Evolutionary conservation across 2,797 vertebrate species (phyloP).

Genomic region (Gouania willdenowi): DNA sequence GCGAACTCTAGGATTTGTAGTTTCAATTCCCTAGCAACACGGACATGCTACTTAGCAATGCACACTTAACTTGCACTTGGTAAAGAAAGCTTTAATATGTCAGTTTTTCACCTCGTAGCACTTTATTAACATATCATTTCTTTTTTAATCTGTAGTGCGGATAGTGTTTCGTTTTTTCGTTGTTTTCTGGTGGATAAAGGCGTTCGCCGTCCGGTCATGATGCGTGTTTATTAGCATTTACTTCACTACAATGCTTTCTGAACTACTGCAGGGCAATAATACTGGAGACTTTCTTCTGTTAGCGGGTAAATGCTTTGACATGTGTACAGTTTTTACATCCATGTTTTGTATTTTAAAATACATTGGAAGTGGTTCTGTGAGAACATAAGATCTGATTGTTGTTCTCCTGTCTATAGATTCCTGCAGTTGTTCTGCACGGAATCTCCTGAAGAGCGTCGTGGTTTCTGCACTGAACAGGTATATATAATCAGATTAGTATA

Average conservation of each 20-base stretch:
- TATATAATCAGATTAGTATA: too few relatives aligned
- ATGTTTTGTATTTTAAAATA: too few relatives aligned
- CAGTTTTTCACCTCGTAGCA: background rate
- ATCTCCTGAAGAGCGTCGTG: conserved; percentile 73
- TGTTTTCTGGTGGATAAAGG: background rate
- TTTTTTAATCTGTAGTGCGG: background rate
- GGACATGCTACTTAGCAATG: conserved; percentile 17
- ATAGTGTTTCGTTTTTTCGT: background rate
- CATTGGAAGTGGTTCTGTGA: too few relatives aligned
- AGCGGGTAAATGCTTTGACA: too few relatives aligned
- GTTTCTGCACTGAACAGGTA: conserved; percentile 70
- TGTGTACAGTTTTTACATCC: too few relatives aligned
- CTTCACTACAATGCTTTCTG: conserved; percentile 67
- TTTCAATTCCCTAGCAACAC: background rate
- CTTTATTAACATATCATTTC: too few relatives aligned
- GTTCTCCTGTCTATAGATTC: conserved; percentile 58
- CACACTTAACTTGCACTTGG: background rate
- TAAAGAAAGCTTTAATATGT: background rate
- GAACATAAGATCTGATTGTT: background rate
- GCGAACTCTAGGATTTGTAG: conserved; percentile 35
- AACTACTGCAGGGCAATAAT: conserved; percentile 67
- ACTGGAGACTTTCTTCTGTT: conserved; percentile 69
- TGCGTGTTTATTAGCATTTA: conserved; percentile 46
- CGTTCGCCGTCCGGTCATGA: too few relatives aligned
- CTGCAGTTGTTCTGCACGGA: conserved; percentile 59